Base-by-base conservation (phyloP, 2,113 vertebrate species). In the Meleagris gallopavo region DNA sequence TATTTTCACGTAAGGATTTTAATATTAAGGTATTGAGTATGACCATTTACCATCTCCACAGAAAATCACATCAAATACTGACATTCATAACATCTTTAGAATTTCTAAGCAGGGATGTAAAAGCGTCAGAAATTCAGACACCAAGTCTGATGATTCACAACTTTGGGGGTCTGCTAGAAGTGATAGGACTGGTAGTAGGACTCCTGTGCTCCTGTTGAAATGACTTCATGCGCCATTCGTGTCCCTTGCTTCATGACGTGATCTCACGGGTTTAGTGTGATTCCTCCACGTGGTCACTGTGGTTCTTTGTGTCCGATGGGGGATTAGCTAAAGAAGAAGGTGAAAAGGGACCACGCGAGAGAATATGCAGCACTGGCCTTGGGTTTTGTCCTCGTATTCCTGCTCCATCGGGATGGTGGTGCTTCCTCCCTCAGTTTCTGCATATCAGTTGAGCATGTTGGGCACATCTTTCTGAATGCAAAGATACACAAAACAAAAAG, bases 251-350 rank as follows among this genome's bases (percentile, higher is more conserved):
- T 57, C 11, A 17, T 43, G 61, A 40, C 5, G 18, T 9, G 6
- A 8, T 24, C 22, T 17, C 71, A 24, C 2, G 4, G 65, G 7
- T 9, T 24, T 1, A 4, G 1, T 0, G 0, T 48, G 25, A 48
- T 0, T 0, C 40, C n/a, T 57, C 46, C 46, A 60, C 0, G 0
- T 14, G 12, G 7, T 16, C 0, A 0, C 83, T 22, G 24, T 34
- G 24, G 32, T 41, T 77, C 11, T 36, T 6, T n/a, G 65, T 3
- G 2, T 4, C 25, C 3, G 7, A 25, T 32, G 32, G 10, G 9
- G 14, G 7, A 46, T 38, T 17, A 69, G 15, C 34, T n/a, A 50
- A 25, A n/a, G 21, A 21, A 50, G 73, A 43, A 66, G 27, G n/a
- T 8, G n/a, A 27, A 15, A 45, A 79, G 36, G 57, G 17, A 10